Conservation (phyloP, 2,113 vertebrate genomes). For the Lutjanus erythropterus region DNA sequence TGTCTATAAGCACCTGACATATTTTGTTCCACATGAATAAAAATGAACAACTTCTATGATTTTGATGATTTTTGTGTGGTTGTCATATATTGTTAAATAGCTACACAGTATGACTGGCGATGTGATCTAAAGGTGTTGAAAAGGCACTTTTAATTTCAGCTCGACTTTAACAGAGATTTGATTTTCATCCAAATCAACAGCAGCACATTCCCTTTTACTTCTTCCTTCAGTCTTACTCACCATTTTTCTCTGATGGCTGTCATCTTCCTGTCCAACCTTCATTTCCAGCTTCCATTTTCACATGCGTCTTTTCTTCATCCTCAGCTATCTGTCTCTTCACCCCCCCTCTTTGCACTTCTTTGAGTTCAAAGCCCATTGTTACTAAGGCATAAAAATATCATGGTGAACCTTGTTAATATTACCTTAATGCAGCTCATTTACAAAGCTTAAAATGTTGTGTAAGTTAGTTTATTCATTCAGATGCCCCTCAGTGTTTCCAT, state of each 20-base stretch:
- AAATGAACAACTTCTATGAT: no score
- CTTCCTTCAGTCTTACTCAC: no score
- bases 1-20: no score
- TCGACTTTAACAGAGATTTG: not conserved
- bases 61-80: no score
- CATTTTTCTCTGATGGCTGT: no score
- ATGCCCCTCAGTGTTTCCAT: slow-evolving; percentile 6
- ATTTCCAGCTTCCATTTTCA: not conserved
- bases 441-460: not conserved
- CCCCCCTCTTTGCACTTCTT: not conserved
- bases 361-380: not conserved
- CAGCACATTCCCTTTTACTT: not conserved
- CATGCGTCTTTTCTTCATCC: not conserved
- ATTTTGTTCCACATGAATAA: no score
- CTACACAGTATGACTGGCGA: no score
- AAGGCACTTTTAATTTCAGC: no score
- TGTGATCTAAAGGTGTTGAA: no score
- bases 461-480: slow-evolving; percentile 3
- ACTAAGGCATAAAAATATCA: not conserved
- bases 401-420: not conserved
- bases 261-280: no score
- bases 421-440: not conserved
- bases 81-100: no score
- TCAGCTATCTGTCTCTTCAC: not conserved
- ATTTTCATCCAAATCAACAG: not conserved